Base-by-base conservation (phyloP, 2,113 vertebrate genomes). In the Ailurus styani region DNA sequence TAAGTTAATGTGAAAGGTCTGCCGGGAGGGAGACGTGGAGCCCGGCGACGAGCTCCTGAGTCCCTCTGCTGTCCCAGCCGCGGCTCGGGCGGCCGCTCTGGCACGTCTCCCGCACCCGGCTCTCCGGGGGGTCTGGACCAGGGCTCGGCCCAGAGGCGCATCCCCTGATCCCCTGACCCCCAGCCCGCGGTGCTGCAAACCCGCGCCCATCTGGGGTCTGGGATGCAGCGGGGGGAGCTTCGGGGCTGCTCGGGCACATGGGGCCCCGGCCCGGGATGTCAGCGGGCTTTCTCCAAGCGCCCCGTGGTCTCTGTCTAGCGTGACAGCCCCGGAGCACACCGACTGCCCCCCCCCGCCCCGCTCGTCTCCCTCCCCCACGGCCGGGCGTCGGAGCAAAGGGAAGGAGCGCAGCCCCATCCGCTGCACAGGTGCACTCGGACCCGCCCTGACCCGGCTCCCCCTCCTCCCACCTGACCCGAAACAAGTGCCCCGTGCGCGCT, bases 231-330 rank as follows among this genome's bases (percentile, higher is more conserved):
- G 11, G 37, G 21, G 45, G 29, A 1, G 6, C 12, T 42, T n/a
- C 40, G 2, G 14, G 27, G 27, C 3, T 11, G 11, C 7, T 17
- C 20, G 12, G 1, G 13, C 50, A 4, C 20, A 7, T 0, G 52
- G 20, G 25, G 4, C 34, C 23, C 62, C 2, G 64, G 10, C 5
- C 3, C 5, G 2, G 27, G 18, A 55, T 12, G 29, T 18, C 27
- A 83, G 13, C 12, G 3, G 72, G 15, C 4, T 7, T 40, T 4
- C 27, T 2, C 31, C 0, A 0, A 0, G 5, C 6, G 0, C 54
- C 29, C 25, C 9, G 8, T 3, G 8, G 5, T 34, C 25, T 0
- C 42, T 3, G 1, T 13, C 7, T 4, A 5, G 45, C 18, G 4
- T 2, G 10, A 21, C 29, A 29, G 20, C 45, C 14, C 84, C 27